Percentiles rank a stretch among this genome's conserved stretches.
These are phyloP conservation scores for Acronicta psi DNA, from an alignment of 2,888 invertebrate species.

Conservation along the genomic window DNA sequence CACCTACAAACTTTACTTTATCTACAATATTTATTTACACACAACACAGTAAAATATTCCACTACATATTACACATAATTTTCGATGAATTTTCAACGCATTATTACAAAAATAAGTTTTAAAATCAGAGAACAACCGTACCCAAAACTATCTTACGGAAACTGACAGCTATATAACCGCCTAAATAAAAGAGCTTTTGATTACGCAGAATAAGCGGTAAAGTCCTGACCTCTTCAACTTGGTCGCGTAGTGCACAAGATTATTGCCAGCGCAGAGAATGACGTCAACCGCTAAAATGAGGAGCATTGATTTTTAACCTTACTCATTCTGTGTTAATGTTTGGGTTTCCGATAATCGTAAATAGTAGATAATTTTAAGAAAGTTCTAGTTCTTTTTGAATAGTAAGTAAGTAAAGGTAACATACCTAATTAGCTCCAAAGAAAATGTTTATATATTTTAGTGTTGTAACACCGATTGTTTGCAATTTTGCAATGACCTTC, in stretches of 20 bases:
- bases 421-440: neutral
- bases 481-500: conserved; percentile 6
- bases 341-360: conserved; percentile 9
- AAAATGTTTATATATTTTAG: neutral
- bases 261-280: conserved; percentile 78
- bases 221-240: conserved; percentile 56
- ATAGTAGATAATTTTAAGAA: neutral
- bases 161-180: conserved; percentile 66
- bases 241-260: conserved; percentile 64
- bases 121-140: conserved; percentile 62
- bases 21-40: conserved; percentile 42
- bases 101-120: conserved; percentile 41
- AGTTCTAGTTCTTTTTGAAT: neutral
- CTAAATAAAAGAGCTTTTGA: conserved; percentile 50
- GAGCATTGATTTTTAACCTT: conserved; percentile 34
- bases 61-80: conserved; percentile 22
- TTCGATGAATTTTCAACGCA: conserved; percentile 8
- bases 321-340: conserved; percentile 21
- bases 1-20: conserved; percentile 8
- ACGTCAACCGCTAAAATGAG: conserved; percentile 70
- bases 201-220: conserved; percentile 9
- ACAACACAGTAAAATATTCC: conserved; percentile 63
- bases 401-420: too few species aligned
- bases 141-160: conserved; percentile 69
- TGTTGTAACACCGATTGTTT: conserved; percentile 6